Evolutionary conservation across 2,888 invertebrate species (phyloP).

Genomic region (Diaprepes abbreviatus): DNA sequence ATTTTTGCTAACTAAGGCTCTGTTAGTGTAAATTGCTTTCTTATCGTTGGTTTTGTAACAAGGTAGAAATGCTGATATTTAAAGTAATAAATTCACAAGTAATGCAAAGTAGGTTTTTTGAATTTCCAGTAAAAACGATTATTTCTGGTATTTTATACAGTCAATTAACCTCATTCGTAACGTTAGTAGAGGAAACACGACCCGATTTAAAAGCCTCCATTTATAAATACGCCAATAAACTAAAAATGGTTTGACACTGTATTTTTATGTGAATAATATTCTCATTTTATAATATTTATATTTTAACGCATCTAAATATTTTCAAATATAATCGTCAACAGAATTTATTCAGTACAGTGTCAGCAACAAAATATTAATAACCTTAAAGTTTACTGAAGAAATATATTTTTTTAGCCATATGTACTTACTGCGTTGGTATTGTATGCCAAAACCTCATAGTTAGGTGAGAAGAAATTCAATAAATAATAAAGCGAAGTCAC

Average conservation of each 20-base stretch:
- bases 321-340: no score
- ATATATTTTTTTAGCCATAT: no score
- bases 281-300: no score
- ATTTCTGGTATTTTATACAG: conserved; percentile 16
- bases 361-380: no score
- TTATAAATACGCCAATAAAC: neutral
- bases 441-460: no score
- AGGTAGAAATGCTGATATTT: conserved; percentile 7
- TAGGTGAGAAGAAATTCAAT: no score
- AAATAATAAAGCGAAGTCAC: no score
- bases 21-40: conserved; percentile 20
- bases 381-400: no score
- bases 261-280: no score
- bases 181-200: neutral
- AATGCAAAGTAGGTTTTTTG: conserved; percentile 21
- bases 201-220: neutral
- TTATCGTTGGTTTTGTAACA: conserved; percentile 1
- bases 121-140: conserved; percentile 1
- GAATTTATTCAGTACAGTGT: no score
- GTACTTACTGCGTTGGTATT: no score
- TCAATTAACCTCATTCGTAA: conserved; percentile 5
- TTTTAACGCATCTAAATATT: no score
- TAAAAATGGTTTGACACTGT: neutral
- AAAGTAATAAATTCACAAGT: conserved; percentile 12
- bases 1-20: conserved; percentile 7